A percentile compares a stretch with the other conserved stretches of the same genome.
Evolutionary conservation across 2,888 invertebrate genomes (phyloP).

Genomic region (Mesochorus sp.): DNA sequence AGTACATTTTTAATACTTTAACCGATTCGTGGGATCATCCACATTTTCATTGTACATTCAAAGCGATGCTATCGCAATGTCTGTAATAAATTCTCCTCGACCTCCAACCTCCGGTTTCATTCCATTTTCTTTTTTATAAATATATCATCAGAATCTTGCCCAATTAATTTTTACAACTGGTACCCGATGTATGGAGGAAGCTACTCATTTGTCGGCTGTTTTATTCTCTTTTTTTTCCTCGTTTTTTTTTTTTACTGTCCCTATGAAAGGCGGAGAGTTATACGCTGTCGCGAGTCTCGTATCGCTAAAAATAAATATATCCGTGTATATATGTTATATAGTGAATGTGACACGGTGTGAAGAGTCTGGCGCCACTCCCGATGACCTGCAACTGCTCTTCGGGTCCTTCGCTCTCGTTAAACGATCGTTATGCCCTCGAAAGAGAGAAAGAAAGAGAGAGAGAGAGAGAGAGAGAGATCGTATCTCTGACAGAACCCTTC

Average conservation of each 20-base stretch:
- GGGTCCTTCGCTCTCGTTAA: slow-evolving; percentile 73
- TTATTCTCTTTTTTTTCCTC: slow-evolving; percentile 25
- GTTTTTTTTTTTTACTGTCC: background rate
- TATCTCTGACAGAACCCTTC: slow-evolving; percentile 66
- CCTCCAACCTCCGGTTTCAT: background rate
- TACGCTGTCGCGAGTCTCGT: slow-evolving; percentile 12
- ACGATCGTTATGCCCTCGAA: slow-evolving; percentile 74
- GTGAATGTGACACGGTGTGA: slow-evolving; percentile 60
- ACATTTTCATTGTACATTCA: slow-evolving; percentile 13
- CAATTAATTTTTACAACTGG: slow-evolving; percentile 59
- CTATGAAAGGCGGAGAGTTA: slow-evolving; percentile 28
- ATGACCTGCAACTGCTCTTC: slow-evolving; percentile 66
- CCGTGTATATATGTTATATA: slow-evolving; percentile 16
- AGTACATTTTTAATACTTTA: background rate
- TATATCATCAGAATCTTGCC: slow-evolving; percentile 44
- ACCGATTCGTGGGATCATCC: background rate
- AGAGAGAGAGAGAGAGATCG: slow-evolving; percentile 67
- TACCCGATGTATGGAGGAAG: slow-evolving; percentile 46
- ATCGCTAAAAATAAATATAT: slow-evolving; percentile 58
- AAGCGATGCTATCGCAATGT: background rate
- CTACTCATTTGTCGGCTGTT: slow-evolving; percentile 57
- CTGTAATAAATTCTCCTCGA: background rate
- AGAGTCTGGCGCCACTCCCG: slow-evolving; percentile 76
- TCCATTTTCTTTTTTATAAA: slow-evolving; percentile 16
- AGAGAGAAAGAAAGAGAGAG: background rate